phyloP scores from a whole-genome alignment of 2,797 vertebrate species.

The Falco peregrinus region DNA sequence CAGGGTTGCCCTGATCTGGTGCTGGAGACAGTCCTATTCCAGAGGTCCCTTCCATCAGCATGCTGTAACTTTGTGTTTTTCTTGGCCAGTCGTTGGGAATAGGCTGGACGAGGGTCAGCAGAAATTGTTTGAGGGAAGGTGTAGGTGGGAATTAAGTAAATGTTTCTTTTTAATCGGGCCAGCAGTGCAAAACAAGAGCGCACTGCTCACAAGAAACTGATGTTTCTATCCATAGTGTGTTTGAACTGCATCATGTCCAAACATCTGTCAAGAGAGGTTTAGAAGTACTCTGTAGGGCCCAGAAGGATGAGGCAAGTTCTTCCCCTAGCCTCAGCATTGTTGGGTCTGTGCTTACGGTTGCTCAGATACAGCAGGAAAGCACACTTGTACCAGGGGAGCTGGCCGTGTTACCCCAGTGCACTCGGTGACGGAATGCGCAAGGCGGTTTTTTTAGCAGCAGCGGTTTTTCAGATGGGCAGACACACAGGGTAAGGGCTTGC shows the following conservation, averaged over 20 bases:
- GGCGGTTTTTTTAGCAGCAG: background rate
- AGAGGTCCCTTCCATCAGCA: background rate
- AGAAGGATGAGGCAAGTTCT: background rate
- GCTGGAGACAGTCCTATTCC: background rate
- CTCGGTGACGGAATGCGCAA: background rate
- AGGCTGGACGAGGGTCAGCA: background rate
- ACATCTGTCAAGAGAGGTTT: background rate
- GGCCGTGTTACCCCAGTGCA: background rate
- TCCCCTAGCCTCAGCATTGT: background rate
- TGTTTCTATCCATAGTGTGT: background rate
- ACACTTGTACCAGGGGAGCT: fast-evolving
- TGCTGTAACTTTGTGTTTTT: background rate
- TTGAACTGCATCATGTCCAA: background rate
- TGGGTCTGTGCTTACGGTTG: background rate
- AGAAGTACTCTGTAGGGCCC: background rate
- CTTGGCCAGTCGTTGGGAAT: background rate
- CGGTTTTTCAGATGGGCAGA: background rate
- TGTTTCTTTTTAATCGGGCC: background rate
- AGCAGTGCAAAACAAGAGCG: background rate
- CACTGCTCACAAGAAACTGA: background rate
- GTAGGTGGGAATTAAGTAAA: background rate
- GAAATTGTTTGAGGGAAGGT: background rate
- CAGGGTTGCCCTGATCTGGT: background rate
- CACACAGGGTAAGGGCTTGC: background rate
- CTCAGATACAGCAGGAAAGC: background rate